Conservation (phyloP, 2,113 vertebrate genomes). For the Apteryx mantelli region DNA sequence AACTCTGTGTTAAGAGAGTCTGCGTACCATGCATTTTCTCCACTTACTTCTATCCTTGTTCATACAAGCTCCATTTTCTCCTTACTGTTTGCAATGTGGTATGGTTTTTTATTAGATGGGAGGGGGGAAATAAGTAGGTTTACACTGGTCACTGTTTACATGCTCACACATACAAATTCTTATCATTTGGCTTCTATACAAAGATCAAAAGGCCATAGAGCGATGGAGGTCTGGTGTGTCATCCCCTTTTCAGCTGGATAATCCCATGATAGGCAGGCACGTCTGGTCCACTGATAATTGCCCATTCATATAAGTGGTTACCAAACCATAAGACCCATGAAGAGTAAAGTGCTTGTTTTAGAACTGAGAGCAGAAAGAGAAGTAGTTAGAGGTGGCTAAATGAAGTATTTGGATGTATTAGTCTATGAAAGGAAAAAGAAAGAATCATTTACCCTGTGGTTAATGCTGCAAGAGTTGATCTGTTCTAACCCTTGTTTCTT, state of each 20-base stretch:
- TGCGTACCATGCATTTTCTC: not conserved
- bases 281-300: constrained; percentile 3
- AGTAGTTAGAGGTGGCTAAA: not conserved
- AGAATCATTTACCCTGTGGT: not conserved
- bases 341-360: not conserved
- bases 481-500: not conserved
- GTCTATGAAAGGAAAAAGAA: not conserved
- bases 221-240: not conserved
- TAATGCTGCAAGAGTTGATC: not conserved
- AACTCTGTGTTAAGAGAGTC: not conserved
- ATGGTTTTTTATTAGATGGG: not conserved
- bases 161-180: not conserved
- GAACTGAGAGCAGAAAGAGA: not conserved
- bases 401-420: not conserved
- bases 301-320: not conserved
- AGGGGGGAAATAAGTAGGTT: not conserved
- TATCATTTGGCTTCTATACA: not conserved
- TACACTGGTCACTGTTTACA: not conserved
- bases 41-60: not conserved
- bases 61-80: not conserved
- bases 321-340: not conserved
- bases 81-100: not conserved
- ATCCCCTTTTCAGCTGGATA: not conserved
- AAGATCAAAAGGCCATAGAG: not conserved
- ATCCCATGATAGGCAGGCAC: not conserved